phyloP scores from a whole-genome alignment of 2,888 invertebrate species.

The Apocheima hispidaria region DNA sequence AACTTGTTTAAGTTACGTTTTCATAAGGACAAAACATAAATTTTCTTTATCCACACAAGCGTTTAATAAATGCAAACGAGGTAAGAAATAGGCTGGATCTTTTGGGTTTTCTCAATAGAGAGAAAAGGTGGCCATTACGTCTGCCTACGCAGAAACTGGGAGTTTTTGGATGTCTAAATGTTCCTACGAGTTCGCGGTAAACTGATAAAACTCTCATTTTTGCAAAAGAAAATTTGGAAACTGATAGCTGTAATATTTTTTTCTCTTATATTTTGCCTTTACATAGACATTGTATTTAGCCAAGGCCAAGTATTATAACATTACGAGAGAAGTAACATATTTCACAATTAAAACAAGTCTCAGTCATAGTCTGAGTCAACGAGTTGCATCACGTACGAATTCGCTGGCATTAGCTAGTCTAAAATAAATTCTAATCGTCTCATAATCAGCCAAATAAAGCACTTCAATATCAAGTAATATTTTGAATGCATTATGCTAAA shows the following conservation, averaged over 20 bases:
- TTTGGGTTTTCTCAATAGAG: constrained; percentile 17
- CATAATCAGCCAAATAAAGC: too few relatives aligned
- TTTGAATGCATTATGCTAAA: too few relatives aligned
- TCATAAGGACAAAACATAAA: constrained; percentile 31
- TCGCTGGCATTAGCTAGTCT: too few relatives aligned
- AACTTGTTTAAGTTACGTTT: constrained; percentile 26
- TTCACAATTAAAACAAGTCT: too few relatives aligned
- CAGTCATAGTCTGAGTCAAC: too few relatives aligned
- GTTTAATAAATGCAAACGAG: constrained; percentile 32
- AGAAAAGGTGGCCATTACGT: constrained; percentile 11
- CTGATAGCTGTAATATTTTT: background rate
- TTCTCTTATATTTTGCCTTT: too few relatives aligned
- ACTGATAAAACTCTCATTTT: constrained; percentile 10
- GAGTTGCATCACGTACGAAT: too few relatives aligned
- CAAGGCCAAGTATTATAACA: too few relatives aligned
- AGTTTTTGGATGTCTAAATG: constrained; percentile 9
- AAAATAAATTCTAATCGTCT: too few relatives aligned
- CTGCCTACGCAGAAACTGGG: background rate
- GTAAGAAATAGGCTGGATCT: constrained; percentile 6
- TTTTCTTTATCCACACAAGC: constrained; percentile 28
- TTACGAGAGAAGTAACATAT: too few relatives aligned
- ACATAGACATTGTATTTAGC: too few relatives aligned
- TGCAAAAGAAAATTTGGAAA: background rate
- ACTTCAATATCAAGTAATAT: too few relatives aligned
- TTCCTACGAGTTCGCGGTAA: background rate